A percentile compares a stretch with the other conserved stretches of the same genome.
These are phyloP conservation scores for Alloplasta piceator DNA, from an alignment of 2,888 invertebrate species.

Conservation along the genomic window DNA sequence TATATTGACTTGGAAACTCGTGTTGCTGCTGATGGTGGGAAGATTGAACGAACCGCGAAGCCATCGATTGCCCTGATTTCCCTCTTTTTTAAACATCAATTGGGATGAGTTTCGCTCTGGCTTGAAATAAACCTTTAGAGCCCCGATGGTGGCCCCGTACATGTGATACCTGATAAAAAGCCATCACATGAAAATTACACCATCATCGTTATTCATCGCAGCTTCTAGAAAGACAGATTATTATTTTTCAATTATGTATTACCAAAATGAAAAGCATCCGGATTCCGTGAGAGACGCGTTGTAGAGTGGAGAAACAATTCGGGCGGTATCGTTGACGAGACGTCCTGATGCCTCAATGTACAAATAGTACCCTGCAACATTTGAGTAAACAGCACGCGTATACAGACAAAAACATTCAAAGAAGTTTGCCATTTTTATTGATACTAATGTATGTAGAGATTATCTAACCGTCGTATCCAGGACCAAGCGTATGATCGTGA, in stretches of 20 bases:
- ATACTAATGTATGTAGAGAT: slow-evolving; percentile 2
- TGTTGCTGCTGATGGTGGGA: slow-evolving; percentile 76
- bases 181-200: not conserved
- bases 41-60: slow-evolving; percentile 84
- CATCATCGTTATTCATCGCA: not conserved
- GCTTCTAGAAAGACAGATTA: too few relatives aligned
- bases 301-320: slow-evolving; percentile 90
- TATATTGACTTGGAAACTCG: slow-evolving; percentile 78
- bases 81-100: slow-evolving; percentile 86
- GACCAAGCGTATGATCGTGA: slow-evolving; percentile 90
- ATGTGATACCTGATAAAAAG: slow-evolving; percentile 89
- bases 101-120: slow-evolving; percentile 81
- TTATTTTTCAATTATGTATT: slow-evolving; percentile 35
- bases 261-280: slow-evolving; percentile 84
- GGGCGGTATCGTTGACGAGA: slow-evolving; percentile 87
- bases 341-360: slow-evolving; percentile 91
- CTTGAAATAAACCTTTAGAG: slow-evolving; percentile 85
- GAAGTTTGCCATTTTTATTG: not conserved
- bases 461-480: slow-evolving; percentile 83
- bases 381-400: slow-evolving; percentile 24
- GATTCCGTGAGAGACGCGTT: slow-evolving; percentile 81
- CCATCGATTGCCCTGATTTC: slow-evolving; percentile 90
- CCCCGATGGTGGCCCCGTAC: slow-evolving; percentile 88
- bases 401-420: slow-evolving; percentile 12
- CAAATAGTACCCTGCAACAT: slow-evolving; percentile 90